Conservation (phyloP, 2,797 vertebrate species). For the Adelosebastes latens region DNA sequence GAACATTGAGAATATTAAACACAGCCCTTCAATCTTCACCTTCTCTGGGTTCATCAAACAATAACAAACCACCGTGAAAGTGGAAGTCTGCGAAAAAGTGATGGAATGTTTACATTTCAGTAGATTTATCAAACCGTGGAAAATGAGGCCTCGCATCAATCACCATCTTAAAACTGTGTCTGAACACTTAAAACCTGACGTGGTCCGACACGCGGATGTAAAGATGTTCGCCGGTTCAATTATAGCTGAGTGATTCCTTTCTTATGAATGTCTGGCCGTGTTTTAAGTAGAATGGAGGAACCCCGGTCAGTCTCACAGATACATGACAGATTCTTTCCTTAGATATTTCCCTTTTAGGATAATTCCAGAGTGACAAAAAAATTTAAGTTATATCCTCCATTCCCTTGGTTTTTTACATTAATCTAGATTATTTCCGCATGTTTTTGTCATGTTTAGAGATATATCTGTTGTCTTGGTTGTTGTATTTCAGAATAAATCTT, state of each 20-base stretch:
- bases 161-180: slow-evolving; percentile 28
- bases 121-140: slow-evolving; percentile 54
- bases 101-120: slow-evolving; percentile 56
- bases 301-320: background rate
- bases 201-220: slow-evolving; percentile 22
- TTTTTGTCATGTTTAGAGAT: background rate
- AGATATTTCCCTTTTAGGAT: background rate
- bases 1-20: slow-evolving; percentile 59
- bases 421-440: background rate
- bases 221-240: slow-evolving; percentile 36
- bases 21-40: slow-evolving; percentile 41
- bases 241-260: slow-evolving; percentile 40
- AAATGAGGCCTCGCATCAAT: slow-evolving; percentile 50
- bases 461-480: background rate
- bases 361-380: background rate
- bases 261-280: slow-evolving; percentile 16
- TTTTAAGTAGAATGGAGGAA: background rate
- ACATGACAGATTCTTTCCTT: background rate
- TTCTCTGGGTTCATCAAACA: slow-evolving; percentile 39
- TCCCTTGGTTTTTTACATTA: background rate
- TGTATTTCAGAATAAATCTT: background rate
- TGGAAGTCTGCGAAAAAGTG: slow-evolving; percentile 33
- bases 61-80: slow-evolving; percentile 58
- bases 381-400: background rate
- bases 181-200: slow-evolving; percentile 47